phyloP scores from a whole-genome alignment of 2,797 vertebrate species.

The Pyrocephalus nanus region DNA sequence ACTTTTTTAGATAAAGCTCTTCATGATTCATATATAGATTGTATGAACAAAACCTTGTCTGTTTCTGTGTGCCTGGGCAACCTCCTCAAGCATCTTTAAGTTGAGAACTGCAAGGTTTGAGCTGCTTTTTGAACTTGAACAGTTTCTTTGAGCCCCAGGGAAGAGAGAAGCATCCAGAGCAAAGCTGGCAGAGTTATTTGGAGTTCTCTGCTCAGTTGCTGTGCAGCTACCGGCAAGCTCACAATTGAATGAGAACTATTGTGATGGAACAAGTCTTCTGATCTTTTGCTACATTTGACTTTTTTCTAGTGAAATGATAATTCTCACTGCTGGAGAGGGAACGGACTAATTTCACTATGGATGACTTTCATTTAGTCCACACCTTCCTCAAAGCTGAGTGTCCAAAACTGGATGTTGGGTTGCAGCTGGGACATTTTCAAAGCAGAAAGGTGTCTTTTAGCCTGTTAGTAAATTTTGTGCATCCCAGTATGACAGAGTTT shows the following conservation, averaged over 20 bases:
- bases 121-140: neutral
- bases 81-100: neutral
- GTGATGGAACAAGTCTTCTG: neutral
- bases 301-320: neutral
- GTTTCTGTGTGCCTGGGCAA: neutral
- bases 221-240: neutral
- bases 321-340: neutral
- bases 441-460: neutral
- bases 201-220: neutral
- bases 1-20: neutral
- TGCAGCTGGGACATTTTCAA: neutral
- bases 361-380: neutral
- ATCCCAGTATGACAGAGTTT: neutral
- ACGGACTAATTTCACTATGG: neutral
- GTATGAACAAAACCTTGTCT: neutral
- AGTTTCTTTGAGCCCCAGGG: neutral
- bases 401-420: neutral
- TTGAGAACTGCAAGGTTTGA: neutral
- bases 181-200: neutral
- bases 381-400: neutral
- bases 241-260: neutral
- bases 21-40: neutral
- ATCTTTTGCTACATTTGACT: neutral
- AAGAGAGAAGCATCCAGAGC: neutral
- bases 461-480: neutral